Percentiles rank a stretch among this genome's conserved stretches.
phyloP scores from a whole-genome alignment of 2,113 vertebrate species.

The Podilymbus podiceps region DNA sequence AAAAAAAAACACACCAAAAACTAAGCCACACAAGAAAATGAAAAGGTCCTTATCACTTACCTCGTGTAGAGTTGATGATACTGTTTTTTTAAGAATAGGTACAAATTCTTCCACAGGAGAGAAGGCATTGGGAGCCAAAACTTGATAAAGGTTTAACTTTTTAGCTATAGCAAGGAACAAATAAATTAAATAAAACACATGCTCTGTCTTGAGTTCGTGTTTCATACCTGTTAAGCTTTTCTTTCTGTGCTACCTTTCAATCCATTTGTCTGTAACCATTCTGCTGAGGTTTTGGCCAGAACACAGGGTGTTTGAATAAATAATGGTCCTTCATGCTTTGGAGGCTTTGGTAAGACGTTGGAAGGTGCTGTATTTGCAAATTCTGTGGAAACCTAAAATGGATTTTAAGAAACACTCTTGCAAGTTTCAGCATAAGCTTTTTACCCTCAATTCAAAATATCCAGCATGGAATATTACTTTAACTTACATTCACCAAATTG shows the following conservation, averaged over 20 bases:
- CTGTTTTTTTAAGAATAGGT: conserved; percentile 80
- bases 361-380: conserved; percentile 20
- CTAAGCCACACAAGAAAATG: not conserved
- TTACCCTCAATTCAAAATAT: not conserved
- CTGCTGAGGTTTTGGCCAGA: conserved; percentile 72
- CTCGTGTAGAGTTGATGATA: conserved; percentile 79
- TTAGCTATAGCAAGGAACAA: conserved; percentile 70
- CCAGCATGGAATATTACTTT: not conserved
- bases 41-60: conserved; percentile 21
- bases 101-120: conserved; percentile 77
- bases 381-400: conserved; percentile 65
- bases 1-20: not conserved
- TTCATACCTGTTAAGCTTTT: not conserved
- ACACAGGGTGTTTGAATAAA: conserved; percentile 65
- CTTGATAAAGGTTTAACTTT: conserved; percentile 80
- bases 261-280: conserved; percentile 80
- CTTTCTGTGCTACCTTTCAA: conserved; percentile 75
- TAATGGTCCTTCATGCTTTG: conserved; percentile 65
- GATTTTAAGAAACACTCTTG: conserved; percentile 1
- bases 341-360: conserved; percentile 46
- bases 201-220: not conserved
- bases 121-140: conserved; percentile 80
- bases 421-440: not conserved
- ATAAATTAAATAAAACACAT: not conserved
- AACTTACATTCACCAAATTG: not conserved